Evolutionary conservation across 1,140 invertebrate species (phyloP), one percentile per base, ranked within the genome.

Genomic region (Bombus picipes): DNA sequence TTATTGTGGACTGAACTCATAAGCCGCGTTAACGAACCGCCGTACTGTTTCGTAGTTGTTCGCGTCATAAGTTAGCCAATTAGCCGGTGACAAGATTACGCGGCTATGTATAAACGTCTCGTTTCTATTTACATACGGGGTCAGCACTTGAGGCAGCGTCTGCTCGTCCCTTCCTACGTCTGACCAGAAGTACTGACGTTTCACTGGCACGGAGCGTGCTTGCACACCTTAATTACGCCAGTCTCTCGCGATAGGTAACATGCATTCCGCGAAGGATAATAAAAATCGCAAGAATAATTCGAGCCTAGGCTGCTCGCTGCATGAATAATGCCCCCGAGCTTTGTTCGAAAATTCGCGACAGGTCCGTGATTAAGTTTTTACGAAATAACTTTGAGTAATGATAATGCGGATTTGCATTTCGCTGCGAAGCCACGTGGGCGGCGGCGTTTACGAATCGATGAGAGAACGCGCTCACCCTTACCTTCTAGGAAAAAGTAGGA

Each of bases 11-110:
- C 75, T 43, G 80, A 90, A 86, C 89, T 81, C 82, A 73, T 84
- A 79, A 86, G 89, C 89, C 82, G 68, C 68, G 87, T 88, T 90
- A 90, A 90, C 89, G 86, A 90, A 90, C 70, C 86, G 73, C 80
- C 86, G 68, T 80, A 70, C 37, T 53, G 83, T 71, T 80, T 66
- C 82, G 75, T 66, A 53, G 53, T 41, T 59, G 70, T 80, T 57
- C 70, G 77, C 85, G 89, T 88, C 89, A 88, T 86, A 90, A 90
- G 87, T 90, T 82, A 88, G 73, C 87, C 89, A 90, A 90, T 90
- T 90, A 90, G 83, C 43, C 75, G 39, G 74, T 68, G 86, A 86
- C 87, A 84, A 88, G 89, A 90, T 90, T 88, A 88, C 85, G 62
- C 70, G 79, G 75, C 87, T 78, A 90, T 81, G 83, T 78, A 75